Evolutionary conservation across 2,888 invertebrate genomes (phyloP), one percentile per base, ranked within the genome.

Genomic region (Drosophila falleni): DNA sequence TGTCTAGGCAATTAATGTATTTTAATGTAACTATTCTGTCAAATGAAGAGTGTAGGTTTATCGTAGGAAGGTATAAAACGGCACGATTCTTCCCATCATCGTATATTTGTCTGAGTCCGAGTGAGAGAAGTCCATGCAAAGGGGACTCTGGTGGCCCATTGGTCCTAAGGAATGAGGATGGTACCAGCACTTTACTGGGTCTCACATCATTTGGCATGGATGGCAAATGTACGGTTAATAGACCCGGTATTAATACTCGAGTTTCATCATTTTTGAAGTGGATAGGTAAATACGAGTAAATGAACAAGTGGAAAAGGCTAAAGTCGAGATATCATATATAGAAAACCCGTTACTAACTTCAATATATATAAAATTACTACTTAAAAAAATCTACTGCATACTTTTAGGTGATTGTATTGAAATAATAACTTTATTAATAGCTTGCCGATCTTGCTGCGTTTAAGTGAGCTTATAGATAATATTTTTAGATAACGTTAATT

Each of bases 91-190:
- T 63, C 0, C n/a, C 58, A 26, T 8, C 39, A 19, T 68, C 70
- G 8, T 46, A 0, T 8, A 51, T 68, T n/a, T 70, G 70, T 19
- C 4, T 47, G 1, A 61, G 15, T 0, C 55, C 60, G 15, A 37
- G 15, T 29, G 11, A 19, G 1, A 53, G 44, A 0, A 1, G 6
- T 1, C 4, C 41, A 3, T 68, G 68, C 35, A 0, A 0, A 0
- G 63, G 47, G 2, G 71, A 71, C 23, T 69, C 63, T n/a, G 71
- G 69, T 8, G 71, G 69, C 4, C 63, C 71, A 6, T 37, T 71
- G 15, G 37, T 29, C 5, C 16, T 56, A 19, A n/a, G 19, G 3
- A 39, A 47, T 31, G 8, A 26, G 0, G 29, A n/a, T 11, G 56
- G 55, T 3, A 8, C 2, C 3, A 41, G 16, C n/a, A 65, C 51